Conservation (phyloP, 53 echinoderm and acorn worm genomes). For the Antedon mediterranea region DNA sequence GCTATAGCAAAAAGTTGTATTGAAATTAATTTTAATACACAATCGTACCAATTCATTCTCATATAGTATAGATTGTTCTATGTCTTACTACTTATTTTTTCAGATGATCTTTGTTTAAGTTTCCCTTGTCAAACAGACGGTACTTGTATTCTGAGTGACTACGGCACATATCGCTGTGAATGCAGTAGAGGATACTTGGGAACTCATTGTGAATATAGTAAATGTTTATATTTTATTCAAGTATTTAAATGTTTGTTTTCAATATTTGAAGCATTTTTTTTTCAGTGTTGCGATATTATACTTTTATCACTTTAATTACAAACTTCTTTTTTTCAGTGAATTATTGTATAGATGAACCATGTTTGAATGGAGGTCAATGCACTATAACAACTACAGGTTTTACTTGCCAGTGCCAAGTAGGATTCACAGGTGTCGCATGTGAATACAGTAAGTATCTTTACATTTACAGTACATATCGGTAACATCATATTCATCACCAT, state of each 20-base stretch:
- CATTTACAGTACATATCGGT: no score
- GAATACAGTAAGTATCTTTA: conserved; percentile 22
- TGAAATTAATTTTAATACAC: no score
- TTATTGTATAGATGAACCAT: conserved; percentile 22
- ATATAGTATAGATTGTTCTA: no score
- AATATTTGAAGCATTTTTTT: no score
- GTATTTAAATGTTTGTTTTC: no score
- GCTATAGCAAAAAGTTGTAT: no score
- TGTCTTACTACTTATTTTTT: no score
- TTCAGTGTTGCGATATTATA: no score
- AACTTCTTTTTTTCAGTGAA: neutral
- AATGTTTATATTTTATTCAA: no score
- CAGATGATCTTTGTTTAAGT: conserved; percentile 73
- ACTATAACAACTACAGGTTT: conserved; percentile 12
- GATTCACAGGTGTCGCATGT: conserved; percentile 17
- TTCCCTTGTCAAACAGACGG: conserved; percentile 54
- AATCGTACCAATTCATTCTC: no score
- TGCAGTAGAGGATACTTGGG: conserved; percentile 61
- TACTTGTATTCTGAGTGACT: conserved; percentile 29
- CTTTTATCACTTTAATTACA: no score
- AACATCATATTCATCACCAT: neutral
- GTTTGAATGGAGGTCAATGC: conserved; percentile 17
- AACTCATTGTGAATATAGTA: conserved; percentile 6
- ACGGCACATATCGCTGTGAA: conserved; percentile 45
- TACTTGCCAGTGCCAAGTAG: conserved; percentile 15